A percentile compares a stretch with the other conserved stretches of the same genome.
Conservation (phyloP, 2,113 vertebrate genomes). For the Phyllostomus discolor region DNA sequence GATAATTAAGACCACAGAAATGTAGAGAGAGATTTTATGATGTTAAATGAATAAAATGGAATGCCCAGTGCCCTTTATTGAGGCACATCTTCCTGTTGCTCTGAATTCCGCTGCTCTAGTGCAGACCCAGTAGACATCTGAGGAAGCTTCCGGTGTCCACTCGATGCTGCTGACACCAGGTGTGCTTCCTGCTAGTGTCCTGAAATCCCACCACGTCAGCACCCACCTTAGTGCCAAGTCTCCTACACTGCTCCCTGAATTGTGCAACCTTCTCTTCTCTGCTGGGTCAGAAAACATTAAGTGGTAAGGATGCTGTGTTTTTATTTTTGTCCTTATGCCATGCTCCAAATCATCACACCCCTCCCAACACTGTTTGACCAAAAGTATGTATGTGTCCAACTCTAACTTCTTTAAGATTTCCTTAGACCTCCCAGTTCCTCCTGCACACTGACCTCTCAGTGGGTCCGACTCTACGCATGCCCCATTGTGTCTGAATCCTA, state of each 20-base stretch:
- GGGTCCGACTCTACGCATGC: background rate
- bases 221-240: background rate
- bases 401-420: background rate
- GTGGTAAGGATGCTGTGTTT: background rate
- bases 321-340: background rate
- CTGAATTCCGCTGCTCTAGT: background rate
- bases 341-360: background rate
- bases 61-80: rapidly evolving
- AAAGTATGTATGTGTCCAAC: background rate
- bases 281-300: background rate
- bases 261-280: background rate
- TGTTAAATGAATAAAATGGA: background rate
- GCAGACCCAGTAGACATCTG: background rate
- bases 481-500: background rate
- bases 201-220: background rate
- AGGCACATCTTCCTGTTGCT: background rate
- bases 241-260: background rate
- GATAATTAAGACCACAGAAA: background rate
- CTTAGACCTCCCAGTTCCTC: background rate
- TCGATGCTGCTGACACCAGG: rapidly evolving
- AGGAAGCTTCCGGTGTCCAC: background rate
- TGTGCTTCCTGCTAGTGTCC: background rate
- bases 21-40: background rate
- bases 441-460: background rate
- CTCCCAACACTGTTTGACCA: background rate